phyloP scores from a whole-genome alignment of 2,888 invertebrate species.

The Stratiomys singularior region DNA sequence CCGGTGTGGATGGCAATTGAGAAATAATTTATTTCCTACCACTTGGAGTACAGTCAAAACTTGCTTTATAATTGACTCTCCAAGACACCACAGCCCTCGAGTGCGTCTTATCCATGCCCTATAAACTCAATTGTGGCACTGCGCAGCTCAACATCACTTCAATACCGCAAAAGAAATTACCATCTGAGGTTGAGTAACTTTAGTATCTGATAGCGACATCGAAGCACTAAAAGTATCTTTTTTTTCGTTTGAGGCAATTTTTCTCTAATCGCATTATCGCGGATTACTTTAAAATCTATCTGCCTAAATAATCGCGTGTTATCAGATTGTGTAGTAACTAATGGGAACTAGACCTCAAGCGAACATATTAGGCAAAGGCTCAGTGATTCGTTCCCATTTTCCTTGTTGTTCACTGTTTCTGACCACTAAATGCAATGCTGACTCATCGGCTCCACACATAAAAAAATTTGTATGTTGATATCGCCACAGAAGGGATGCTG shows the following conservation, averaged over 20 bases:
- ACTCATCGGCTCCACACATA: background rate
- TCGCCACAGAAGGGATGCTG: constrained; percentile 19
- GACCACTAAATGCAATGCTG: constrained; percentile 9
- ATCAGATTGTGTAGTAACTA: too few species aligned
- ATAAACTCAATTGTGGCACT: background rate
- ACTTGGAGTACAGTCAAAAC: constrained; percentile 10
- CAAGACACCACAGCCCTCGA: background rate
- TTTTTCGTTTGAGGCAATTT: too few species aligned
- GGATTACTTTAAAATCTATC: too few species aligned
- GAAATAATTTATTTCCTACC: constrained; percentile 28
- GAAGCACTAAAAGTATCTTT: too few species aligned
- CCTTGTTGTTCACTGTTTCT: background rate
- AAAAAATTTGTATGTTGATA: background rate
- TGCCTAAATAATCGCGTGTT: too few species aligned
- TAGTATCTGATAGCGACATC: too few species aligned
- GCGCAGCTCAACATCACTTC: background rate
- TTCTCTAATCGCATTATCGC: too few species aligned
- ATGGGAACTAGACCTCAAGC: too few species aligned
- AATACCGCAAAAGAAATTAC: background rate
- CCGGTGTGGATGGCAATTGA: constrained; percentile 32
- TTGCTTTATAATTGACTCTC: background rate
- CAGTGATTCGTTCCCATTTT: too few species aligned
- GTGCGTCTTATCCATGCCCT: constrained; percentile 22
- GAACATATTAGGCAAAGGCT: too few species aligned
- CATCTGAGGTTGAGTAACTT: too few species aligned